Percentiles rank a stretch among this genome's conserved stretches.
These are phyloP conservation scores for Sialis fuliginosa DNA, from an alignment of 2,888 invertebrate genomes.

Conservation along the genomic window DNA sequence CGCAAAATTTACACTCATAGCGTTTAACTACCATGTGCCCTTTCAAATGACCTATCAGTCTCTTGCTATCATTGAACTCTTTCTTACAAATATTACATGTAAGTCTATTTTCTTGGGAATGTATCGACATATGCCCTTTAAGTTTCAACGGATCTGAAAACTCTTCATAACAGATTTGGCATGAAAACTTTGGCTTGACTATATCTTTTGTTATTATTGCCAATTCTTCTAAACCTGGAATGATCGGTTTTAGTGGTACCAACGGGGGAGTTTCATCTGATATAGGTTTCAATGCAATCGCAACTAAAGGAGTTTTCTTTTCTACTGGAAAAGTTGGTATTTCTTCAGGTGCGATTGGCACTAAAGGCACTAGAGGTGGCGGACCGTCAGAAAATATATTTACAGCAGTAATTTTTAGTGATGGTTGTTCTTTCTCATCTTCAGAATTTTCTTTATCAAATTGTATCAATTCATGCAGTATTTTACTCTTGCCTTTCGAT, in stretches of 20 bases:
- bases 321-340: slow-evolving; percentile 9
- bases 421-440: not conserved
- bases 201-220: slow-evolving; percentile 12
- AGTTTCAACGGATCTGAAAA: slow-evolving; percentile 15
- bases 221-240: slow-evolving; percentile 11
- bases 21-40: slow-evolving; percentile 22
- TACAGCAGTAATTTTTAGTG: slow-evolving; percentile 1
- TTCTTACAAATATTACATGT: slow-evolving; percentile 22
- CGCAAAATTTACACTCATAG: slow-evolving; percentile 23
- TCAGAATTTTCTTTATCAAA: slow-evolving; percentile 8
- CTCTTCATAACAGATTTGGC: slow-evolving; percentile 17
- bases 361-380: slow-evolving; percentile 21
- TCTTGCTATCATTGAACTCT: slow-evolving; percentile 19
- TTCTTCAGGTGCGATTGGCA: slow-evolving; percentile 11
- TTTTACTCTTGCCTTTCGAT: not conserved
- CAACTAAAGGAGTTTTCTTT: slow-evolving; percentile 1
- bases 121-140: slow-evolving; percentile 16
- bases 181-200: slow-evolving; percentile 14
- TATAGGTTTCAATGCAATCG: slow-evolving; percentile 7
- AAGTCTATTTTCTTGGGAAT: slow-evolving; percentile 12
- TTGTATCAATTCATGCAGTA: not conserved
- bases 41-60: slow-evolving; percentile 21
- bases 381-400: slow-evolving; percentile 14
- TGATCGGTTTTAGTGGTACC: slow-evolving; percentile 18
- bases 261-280: slow-evolving; percentile 18